phyloP scores from a whole-genome alignment of 1,140 invertebrate genomes.

The Rhyzopertha dominica region DNA sequence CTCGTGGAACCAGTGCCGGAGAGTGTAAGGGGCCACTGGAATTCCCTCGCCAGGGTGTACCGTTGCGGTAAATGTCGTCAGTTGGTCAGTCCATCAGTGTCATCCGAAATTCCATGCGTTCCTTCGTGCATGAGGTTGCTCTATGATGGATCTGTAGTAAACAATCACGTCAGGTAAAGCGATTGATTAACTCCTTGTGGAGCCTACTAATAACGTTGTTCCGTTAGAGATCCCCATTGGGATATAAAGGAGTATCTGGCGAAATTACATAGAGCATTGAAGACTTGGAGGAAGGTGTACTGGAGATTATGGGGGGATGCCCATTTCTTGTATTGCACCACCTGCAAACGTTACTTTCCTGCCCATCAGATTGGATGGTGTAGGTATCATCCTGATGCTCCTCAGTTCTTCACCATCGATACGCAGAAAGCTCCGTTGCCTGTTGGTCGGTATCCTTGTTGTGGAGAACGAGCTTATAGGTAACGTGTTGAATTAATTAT shows the following conservation, averaged over 20 bases:
- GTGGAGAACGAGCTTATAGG: slow-evolving; percentile 73
- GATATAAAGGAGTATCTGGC: slow-evolving; percentile 77
- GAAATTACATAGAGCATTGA: slow-evolving; percentile 68
- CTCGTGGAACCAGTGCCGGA: slow-evolving; percentile 67
- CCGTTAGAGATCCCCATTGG: slow-evolving; percentile 68
- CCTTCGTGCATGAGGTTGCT: slow-evolving; percentile 65
- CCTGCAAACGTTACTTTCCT: slow-evolving; percentile 71
- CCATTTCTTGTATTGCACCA: slow-evolving; percentile 72
- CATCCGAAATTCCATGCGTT: slow-evolving; percentile 61
- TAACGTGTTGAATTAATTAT: too few relatives aligned
- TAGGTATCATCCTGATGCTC: slow-evolving; percentile 66
- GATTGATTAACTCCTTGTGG: too few relatives aligned
- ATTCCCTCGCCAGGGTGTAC: slow-evolving; percentile 62
- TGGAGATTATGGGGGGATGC: slow-evolving; percentile 88
- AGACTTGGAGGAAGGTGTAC: slow-evolving; percentile 85
- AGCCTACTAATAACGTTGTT: not conserved
- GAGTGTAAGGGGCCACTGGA: slow-evolving; percentile 69
- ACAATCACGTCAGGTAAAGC: slow-evolving; percentile 57
- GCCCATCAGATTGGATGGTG: slow-evolving; percentile 75
- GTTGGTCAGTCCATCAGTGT: slow-evolving; percentile 56
- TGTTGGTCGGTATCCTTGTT: slow-evolving; percentile 73
- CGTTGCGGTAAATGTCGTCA: slow-evolving; percentile 49
- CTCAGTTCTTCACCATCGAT: slow-evolving; percentile 70
- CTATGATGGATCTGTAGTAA: slow-evolving; percentile 61
- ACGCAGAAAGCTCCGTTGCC: slow-evolving; percentile 58